phyloP scores from a whole-genome alignment of 2,113 vertebrate species.

The Anoplopoma fimbria region DNA sequence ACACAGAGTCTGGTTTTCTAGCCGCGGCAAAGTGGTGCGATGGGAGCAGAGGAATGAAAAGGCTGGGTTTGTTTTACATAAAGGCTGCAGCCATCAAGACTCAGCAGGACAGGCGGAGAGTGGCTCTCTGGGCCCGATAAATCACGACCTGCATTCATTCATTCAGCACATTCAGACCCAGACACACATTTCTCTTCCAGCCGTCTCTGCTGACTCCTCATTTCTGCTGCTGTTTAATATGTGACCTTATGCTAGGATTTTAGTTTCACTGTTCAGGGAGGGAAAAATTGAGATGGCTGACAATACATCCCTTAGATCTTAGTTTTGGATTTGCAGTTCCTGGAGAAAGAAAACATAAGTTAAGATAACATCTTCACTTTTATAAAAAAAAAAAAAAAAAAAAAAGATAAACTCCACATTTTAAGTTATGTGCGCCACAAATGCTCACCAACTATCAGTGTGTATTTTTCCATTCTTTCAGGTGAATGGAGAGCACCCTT shows the following conservation, averaged over 20 bases:
- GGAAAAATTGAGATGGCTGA: conserved; percentile 51
- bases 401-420: conserved; percentile 10
- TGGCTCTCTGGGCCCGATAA: conserved; percentile 78
- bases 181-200: conserved; percentile 73
- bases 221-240: conserved; percentile 77
- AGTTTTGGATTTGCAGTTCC: conserved; percentile 20
- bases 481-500: conserved; percentile 63
- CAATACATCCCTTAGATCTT: conserved; percentile 26
- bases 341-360: not conserved
- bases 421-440: conserved; percentile 53
- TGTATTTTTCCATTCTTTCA: conserved; percentile 74
- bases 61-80: conserved; percentile 84
- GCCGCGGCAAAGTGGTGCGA: conserved; percentile 52
- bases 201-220: conserved; percentile 82
- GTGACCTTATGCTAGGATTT: conserved; percentile 76
- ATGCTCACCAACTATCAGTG: conserved; percentile 53
- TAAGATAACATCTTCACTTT: conserved; percentile 19
- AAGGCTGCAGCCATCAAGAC: conserved; percentile 80
- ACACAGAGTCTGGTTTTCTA: conserved; percentile 68
- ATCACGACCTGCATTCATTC: conserved; percentile 81
- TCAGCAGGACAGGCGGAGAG: conserved; percentile 78
- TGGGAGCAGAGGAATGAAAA: conserved; percentile 81
- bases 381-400: not conserved
- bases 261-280: conserved; percentile 61
- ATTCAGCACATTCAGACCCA: conserved; percentile 82